These are phyloP conservation scores for Gymnocephalus cernua DNA, from an alignment of 2,113 vertebrate species.

Conservation along the genomic window DNA sequence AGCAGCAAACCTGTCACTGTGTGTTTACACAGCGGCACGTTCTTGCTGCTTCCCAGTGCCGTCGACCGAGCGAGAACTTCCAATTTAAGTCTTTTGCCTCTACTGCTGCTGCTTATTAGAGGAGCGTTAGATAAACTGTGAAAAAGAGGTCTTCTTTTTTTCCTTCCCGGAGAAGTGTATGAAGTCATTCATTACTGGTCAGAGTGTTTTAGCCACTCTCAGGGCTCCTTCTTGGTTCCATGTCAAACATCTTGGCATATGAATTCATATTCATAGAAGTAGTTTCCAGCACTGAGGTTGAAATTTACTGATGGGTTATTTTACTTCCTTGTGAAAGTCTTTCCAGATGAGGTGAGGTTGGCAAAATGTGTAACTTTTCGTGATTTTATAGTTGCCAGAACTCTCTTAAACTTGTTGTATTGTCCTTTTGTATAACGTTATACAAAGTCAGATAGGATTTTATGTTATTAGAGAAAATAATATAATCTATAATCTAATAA, in stretches of 20 bases:
- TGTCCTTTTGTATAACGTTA: too few relatives aligned
- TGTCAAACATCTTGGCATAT: constrained; percentile 63
- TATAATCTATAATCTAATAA: too few relatives aligned
- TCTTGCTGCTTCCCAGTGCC: constrained; percentile 48
- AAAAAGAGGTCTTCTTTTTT: constrained; percentile 41
- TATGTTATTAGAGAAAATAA: too few relatives aligned
- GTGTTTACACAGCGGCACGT: constrained; percentile 67
- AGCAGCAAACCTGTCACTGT: constrained; percentile 49
- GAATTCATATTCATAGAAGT: constrained; percentile 55
- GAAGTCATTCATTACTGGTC: constrained; percentile 63
- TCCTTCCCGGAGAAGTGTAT: constrained; percentile 41
- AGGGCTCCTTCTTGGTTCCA: constrained; percentile 51
- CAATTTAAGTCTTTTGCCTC: constrained; percentile 54
- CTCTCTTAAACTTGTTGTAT: too few relatives aligned
- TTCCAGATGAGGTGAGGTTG: constrained; percentile 48
- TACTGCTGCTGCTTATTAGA: constrained; percentile 62
- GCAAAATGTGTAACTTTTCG: too few relatives aligned
- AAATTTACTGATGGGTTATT: constrained; percentile 47
- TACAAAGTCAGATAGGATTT: too few relatives aligned
- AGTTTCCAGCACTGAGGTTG: constrained; percentile 54
- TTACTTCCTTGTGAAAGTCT: constrained; percentile 38
- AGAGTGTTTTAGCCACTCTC: constrained; percentile 39
- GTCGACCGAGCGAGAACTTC: constrained; percentile 34
- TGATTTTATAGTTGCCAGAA: too few relatives aligned
- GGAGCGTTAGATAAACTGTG: constrained; percentile 67